Conservation (phyloP, 2,888 invertebrate genomes). For the Labia minor region DNA sequence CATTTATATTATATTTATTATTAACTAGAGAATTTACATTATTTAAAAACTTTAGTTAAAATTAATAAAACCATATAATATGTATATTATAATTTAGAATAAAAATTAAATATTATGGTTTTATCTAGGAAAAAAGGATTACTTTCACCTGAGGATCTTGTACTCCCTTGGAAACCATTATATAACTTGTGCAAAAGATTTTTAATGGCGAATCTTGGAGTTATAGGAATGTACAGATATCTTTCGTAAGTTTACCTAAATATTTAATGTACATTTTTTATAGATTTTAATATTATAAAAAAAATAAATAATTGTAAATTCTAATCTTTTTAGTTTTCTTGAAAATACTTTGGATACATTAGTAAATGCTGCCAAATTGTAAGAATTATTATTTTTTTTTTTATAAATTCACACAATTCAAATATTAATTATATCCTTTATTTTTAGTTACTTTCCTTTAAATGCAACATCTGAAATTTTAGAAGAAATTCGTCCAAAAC, state of each 20-base stretch:
- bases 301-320: neutral
- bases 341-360: conserved; percentile 30
- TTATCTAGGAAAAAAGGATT: conserved; percentile 60
- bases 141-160: conserved; percentile 65
- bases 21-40: no score
- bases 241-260: conserved; percentile 40
- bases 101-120: no score
- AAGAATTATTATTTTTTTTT: conserved; percentile 36
- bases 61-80: no score
- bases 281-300: neutral
- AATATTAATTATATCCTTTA: conserved; percentile 17
- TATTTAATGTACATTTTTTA: neutral
- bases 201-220: conserved; percentile 41
- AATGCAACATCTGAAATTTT: conserved; percentile 75
- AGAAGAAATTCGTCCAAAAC: conserved; percentile 64
- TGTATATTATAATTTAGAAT: no score
- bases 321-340: conserved; percentile 25
- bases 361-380: conserved; percentile 30
- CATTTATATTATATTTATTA: no score
- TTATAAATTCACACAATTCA: neutral
- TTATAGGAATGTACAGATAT: conserved; percentile 49
- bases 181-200: conserved; percentile 55
- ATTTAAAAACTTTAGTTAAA: no score
- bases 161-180: conserved; percentile 75
- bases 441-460: conserved; percentile 55